phyloP scores from a whole-genome alignment of 1,140 invertebrate genomes.

The Mactra quadrangularis region DNA sequence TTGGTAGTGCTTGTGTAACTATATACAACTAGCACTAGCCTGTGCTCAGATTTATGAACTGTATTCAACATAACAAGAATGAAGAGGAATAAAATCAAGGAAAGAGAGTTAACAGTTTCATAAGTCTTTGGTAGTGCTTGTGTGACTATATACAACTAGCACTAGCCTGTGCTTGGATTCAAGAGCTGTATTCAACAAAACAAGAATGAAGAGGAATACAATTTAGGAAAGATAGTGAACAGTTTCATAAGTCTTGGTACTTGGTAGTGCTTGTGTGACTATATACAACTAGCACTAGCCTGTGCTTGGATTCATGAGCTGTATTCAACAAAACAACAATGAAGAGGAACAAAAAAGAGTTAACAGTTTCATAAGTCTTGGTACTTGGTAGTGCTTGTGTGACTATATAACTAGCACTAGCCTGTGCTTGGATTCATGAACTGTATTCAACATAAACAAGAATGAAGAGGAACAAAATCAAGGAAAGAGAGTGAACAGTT shows the following conservation, averaged over 20 bases:
- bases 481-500: too few species aligned
- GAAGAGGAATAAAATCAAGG: neutral
- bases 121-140: slow-evolving; percentile 16
- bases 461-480: too few species aligned
- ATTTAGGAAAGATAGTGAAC: neutral
- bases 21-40: slow-evolving; percentile 26
- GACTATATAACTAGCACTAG: slow-evolving; percentile 19
- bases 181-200: neutral
- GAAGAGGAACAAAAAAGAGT: neutral
- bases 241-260: slow-evolving; percentile 20
- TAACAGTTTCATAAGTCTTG: slow-evolving; percentile 1
- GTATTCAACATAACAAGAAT: neutral
- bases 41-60: slow-evolving; percentile 10
- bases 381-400: slow-evolving; percentile 28
- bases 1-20: slow-evolving; percentile 18
- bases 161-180: slow-evolving; percentile 35
- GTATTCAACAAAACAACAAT: neutral
- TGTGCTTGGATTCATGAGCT: slow-evolving; percentile 2
- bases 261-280: slow-evolving; percentile 6
- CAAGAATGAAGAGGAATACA: neutral
- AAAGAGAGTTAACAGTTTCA: neutral
- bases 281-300: slow-evolving; percentile 28
- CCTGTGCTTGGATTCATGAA: slow-evolving; percentile 4
- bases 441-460: too few species aligned
- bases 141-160: slow-evolving; percentile 7